These are phyloP conservation scores for Vanacampus margaritifer DNA, from an alignment of 2,113 vertebrate genomes.

Conservation along the genomic window DNA sequence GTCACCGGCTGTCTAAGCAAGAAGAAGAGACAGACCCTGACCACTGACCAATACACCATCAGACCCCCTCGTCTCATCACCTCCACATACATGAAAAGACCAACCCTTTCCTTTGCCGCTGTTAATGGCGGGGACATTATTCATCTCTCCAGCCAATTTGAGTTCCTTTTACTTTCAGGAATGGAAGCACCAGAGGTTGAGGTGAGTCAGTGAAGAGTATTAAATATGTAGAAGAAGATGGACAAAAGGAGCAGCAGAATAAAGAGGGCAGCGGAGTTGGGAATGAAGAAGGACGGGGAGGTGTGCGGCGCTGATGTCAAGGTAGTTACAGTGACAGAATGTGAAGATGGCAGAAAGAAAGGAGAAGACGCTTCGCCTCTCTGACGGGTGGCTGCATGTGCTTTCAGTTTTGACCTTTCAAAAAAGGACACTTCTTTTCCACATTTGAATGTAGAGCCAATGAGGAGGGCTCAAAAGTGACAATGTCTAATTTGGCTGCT, in stretches of 20 bases:
- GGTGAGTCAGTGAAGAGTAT: slow-evolving; percentile 71
- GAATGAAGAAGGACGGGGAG: slow-evolving; percentile 46
- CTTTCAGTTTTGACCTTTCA: slow-evolving; percentile 47
- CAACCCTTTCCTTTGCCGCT: slow-evolving; percentile 68
- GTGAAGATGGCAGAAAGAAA: slow-evolving; percentile 10
- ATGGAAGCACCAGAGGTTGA: slow-evolving; percentile 61
- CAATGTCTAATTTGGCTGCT: neutral
- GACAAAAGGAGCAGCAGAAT: slow-evolving; percentile 59
- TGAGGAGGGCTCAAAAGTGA: neutral
- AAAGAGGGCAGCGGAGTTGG: slow-evolving; percentile 51
- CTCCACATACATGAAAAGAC: slow-evolving; percentile 76
- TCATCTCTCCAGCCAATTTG: slow-evolving; percentile 79
- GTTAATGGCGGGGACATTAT: slow-evolving; percentile 84
- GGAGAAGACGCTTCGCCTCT: slow-evolving; percentile 14
- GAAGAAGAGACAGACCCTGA: slow-evolving; percentile 23
- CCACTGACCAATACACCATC: slow-evolving; percentile 15
- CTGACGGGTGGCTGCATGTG: slow-evolving; percentile 42
- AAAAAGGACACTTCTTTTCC: slow-evolving; percentile 3
- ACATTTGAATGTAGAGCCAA: neutral
- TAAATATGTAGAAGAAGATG: slow-evolving; percentile 76
- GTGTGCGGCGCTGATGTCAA: slow-evolving; percentile 2
- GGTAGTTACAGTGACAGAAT: slow-evolving; percentile 22
- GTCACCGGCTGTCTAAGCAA: slow-evolving; percentile 13
- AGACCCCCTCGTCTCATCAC: slow-evolving; percentile 45
- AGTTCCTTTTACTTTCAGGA: slow-evolving; percentile 65